Base-by-base conservation (phyloP, 2,888 invertebrate species). In the Itoplectis maculator region DNA sequence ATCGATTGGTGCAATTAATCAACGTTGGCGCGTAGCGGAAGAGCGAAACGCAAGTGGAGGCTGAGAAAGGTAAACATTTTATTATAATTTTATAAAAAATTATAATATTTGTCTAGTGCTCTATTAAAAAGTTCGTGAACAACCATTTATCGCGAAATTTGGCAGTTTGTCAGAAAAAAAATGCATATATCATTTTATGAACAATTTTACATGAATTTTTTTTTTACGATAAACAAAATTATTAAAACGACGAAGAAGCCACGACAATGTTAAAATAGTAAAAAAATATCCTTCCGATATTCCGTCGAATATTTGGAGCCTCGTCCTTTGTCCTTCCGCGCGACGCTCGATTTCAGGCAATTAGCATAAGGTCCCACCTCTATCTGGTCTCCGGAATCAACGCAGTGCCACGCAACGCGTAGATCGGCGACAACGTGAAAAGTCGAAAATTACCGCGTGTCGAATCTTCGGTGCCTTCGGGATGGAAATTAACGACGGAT, bases 401-500 rank as follows among this genome's bases (percentile, higher is more conserved):
- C 9, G 29, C 42, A n/a, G n/a, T n/a, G n/a, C n/a, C n/a, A n/a
- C n/a, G n/a, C n/a, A n/a, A n/a, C n/a, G 3, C 59, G 18, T 72
- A 59, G 59, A 72, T 72, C 72, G 59, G n/a, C 59, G 18, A 59
- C 29, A 11, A 18, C 29, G 59, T 35, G 59, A 59, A 56, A n/a
- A 56, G 35, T 20, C 40, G 72, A 13, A 47, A 47, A 72, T 37
- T 15, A 29, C 45, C 59, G 56, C 23, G 72, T 15, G 59, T 45
- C 15, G 29, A 37, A n/a, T 29, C 42, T 13, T 29, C 45, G 37
- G 49, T 59, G 72, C 29, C 59, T 47, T 9, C 45, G 20, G 56
- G 72, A 72, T 70, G 42, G 37, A 59, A 72, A 72, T 72, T 35
- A 59, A 72, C 72, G 72, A 45, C 8, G 47, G 72, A 59, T 42